These are phyloP conservation scores for Rhagoletis pomonella DNA, from an alignment of 1,140 invertebrate genomes.

Conservation along the genomic window DNA sequence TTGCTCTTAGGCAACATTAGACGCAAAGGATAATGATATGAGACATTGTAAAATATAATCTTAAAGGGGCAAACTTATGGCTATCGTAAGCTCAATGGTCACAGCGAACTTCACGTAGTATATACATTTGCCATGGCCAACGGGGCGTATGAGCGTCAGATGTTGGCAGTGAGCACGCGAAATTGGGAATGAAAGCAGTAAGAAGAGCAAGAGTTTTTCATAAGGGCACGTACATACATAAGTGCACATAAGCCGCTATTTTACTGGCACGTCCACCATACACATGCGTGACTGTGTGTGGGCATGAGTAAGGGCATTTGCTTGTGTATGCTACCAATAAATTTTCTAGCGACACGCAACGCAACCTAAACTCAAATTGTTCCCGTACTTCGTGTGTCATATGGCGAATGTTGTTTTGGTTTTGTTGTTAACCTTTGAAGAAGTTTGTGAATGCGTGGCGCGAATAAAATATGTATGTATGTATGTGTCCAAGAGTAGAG, in stretches of 20 bases:
- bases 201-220: background rate
- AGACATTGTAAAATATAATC: constrained; percentile 15
- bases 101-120: constrained; percentile 4
- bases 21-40: constrained; percentile 20
- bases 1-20: background rate
- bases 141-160: constrained; percentile 21
- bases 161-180: background rate
- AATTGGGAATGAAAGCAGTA: background rate
- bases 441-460: background rate
- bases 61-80: constrained; percentile 38
- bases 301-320: background rate
- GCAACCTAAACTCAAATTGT: background rate
- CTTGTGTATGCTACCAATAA: constrained; percentile 17
- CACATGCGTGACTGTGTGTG: background rate
- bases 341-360: constrained; percentile 7
- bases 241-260: background rate
- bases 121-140: background rate
- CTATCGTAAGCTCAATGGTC: background rate
- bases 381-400: background rate
- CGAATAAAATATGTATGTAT: background rate
- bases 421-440: constrained; percentile 11
- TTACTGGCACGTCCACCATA: too few species aligned
- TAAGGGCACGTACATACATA: constrained; percentile 16
- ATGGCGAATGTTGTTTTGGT: too few species aligned
- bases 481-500: background rate